Evolutionary conservation across 92 coral and sea anemone species (phyloP).

Genomic region (Paragorgia papillata): DNA sequence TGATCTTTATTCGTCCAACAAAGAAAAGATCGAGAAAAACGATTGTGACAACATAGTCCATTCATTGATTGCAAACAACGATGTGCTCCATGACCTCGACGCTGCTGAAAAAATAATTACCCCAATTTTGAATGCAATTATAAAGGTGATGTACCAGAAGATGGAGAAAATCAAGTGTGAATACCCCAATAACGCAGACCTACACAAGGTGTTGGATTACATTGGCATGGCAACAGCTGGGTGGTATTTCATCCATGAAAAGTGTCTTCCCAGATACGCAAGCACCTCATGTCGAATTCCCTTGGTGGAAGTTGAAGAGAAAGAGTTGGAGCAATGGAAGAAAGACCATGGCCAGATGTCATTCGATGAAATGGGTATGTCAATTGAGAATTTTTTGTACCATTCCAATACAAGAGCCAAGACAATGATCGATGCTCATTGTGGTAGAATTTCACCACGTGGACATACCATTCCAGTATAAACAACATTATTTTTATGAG

Average conservation of each 20-base stretch:
- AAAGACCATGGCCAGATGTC: background rate
- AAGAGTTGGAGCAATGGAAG: background rate
- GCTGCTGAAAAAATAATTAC: background rate
- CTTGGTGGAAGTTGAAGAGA: constrained; percentile 8
- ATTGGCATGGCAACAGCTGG: background rate
- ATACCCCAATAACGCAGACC: constrained; percentile 14
- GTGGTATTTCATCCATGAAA: constrained; percentile 8
- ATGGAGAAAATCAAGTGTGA: background rate
- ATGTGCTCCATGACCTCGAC: background rate
- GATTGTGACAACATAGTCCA: background rate
- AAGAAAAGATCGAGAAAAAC: background rate
- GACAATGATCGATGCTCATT: constrained; percentile 12
- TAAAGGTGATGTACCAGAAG: constrained; percentile 17
- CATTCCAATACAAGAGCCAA: background rate
- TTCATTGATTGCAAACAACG: background rate
- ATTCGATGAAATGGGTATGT: no score
- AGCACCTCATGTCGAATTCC: background rate
- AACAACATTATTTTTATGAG: no score
- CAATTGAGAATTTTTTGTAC: background rate
- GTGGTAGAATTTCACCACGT: background rate
- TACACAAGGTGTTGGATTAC: background rate
- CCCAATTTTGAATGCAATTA: background rate
- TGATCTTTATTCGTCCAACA: constrained; percentile 7
- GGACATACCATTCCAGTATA: background rate
- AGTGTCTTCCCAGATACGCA: no score